Conservation (phyloP, 2,888 invertebrate genomes). For the Agrotis puta region DNA sequence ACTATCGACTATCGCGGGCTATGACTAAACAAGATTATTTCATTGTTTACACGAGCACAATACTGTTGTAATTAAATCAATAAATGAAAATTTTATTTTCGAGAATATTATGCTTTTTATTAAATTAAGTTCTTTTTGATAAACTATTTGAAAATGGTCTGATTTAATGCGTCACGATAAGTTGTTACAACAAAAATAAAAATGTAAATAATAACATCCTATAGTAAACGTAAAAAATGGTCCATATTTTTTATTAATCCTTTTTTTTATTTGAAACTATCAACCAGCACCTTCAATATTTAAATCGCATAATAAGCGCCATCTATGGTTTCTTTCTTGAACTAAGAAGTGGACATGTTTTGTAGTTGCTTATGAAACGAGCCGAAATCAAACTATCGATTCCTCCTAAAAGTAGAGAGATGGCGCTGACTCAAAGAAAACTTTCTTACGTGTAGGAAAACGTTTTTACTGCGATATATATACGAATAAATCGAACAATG, state of each 20-base stretch:
- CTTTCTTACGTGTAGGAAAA: background rate
- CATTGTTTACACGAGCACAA: background rate
- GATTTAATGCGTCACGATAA: too few species aligned
- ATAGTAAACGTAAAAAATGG: too few species aligned
- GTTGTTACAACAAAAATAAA: too few species aligned
- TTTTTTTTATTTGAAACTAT: too few species aligned
- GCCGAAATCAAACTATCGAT: background rate
- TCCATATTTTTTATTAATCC: too few species aligned
- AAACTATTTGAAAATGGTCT: too few species aligned
- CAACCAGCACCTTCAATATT: background rate
- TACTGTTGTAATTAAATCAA: background rate
- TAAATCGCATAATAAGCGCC: constrained; percentile 22
- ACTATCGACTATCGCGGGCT: background rate
- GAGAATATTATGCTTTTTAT: too few species aligned
- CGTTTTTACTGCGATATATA: too few species aligned
- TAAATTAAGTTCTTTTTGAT: too few species aligned
- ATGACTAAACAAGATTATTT: constrained; percentile 14
- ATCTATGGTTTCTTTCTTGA: constrained; percentile 3
- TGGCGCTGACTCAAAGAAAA: constrained; percentile 5
- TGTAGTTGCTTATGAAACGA: background rate
- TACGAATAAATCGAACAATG: too few species aligned
- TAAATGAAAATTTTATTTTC: too few species aligned
- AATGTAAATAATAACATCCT: too few species aligned
- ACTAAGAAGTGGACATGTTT: constrained; percentile 10
- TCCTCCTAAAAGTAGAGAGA: background rate